Evolutionary conservation across 2,797 vertebrate species (phyloP), one percentile per base, ranked within the genome.

Genomic region (Molossus molossus): DNA sequence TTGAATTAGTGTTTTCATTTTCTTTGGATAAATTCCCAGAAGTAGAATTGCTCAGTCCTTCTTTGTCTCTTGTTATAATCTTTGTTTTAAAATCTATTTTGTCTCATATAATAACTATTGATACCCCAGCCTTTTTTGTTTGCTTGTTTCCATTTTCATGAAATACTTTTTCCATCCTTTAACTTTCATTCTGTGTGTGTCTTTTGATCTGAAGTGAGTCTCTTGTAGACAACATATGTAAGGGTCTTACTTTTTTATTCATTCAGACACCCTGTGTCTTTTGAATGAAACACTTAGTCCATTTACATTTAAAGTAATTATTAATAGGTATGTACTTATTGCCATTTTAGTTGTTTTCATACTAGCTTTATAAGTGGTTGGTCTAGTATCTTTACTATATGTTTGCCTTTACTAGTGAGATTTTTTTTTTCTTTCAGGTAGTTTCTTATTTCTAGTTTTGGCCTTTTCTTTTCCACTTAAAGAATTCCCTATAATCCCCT

Each of bases 181-280:
- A 58, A 58, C 55, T 80, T 80, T 80, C 76, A 80, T 21, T 58
- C n/a, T 80, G n/a, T 58, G n/a, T 80, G n/a, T 80, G n/a, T 80
- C 76, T 37, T 80, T 80, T 58, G 76, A 37, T 58, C 76, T 80
- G 33, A 80, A 80, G 53, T 58, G 55, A 58, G n/a, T 58, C 55
- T 37, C 21, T 37, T 58, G 5, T 25, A 72, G 69, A 72, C 11
- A 72, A 37, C 37, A 25, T 72, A 45, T 10, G 0, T 72, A 45
- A 69, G 50, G 75, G 20, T 57, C 50, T 77, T 37, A 33, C 37
- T 58, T 37, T 76, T n/a, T 53, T 11, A 21, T 70, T 70, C 21
- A 57, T 37, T 57, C n/a, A 79, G 76, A 79, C 55, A 79, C 76
- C 53, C 12, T 79, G 11, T 33, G 53, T 79, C 20, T 79, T 79